Percentiles rank a stretch among this genome's conserved stretches.
Conservation (phyloP, 2,888 invertebrate species). For the Drosophila picticornis region DNA sequence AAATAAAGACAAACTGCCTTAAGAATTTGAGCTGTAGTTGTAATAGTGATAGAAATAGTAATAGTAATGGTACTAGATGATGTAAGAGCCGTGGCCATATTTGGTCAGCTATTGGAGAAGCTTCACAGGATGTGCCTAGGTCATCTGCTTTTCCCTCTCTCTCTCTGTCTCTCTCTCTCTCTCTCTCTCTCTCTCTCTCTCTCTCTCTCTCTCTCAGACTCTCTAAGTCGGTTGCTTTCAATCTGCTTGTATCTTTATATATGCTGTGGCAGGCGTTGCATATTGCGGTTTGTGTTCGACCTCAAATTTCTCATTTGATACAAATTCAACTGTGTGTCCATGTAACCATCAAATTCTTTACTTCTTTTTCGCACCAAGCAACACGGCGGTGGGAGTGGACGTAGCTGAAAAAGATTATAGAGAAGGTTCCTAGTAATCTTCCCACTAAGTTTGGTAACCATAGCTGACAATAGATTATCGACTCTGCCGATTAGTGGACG, state of each 20-base stretch:
- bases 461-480: too few species aligned
- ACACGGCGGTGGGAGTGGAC: not conserved
- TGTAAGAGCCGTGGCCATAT: slow-evolving; percentile 32
- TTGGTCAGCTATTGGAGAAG: slow-evolving; percentile 30
- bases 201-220: not conserved
- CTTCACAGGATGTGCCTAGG: slow-evolving; percentile 26
- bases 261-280: slow-evolving; percentile 10
- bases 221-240: not conserved
- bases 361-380: not conserved
- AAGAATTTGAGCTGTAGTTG: slow-evolving; percentile 3
- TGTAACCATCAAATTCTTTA: not conserved
- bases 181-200: not conserved
- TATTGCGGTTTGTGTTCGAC: slow-evolving; percentile 14
- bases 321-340: not conserved
- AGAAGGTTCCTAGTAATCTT: not conserved
- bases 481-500: too few species aligned
- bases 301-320: slow-evolving; percentile 27
- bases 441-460: too few species aligned
- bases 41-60: not conserved
- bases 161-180: not conserved
- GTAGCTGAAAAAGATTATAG: not conserved
- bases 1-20: slow-evolving; percentile 7
- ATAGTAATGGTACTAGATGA: slow-evolving; percentile 14
- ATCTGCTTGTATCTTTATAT: not conserved
- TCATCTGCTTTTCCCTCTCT: slow-evolving; percentile 8